phyloP scores from a whole-genome alignment of 2,888 invertebrate genomes.

The Prenolepis imparis region DNA sequence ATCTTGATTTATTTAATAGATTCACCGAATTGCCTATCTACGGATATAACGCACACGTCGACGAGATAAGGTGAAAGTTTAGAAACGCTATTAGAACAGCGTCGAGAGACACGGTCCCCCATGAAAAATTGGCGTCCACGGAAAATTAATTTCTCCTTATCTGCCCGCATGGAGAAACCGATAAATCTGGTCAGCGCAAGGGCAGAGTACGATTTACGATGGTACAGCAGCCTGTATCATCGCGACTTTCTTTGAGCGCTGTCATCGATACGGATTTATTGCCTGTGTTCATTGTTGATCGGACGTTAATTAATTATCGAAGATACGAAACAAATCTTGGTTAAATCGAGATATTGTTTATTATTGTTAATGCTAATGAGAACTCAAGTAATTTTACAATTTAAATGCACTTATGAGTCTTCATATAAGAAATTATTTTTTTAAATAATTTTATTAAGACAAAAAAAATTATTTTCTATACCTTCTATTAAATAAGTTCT shows the following conservation, averaged over 20 bases:
- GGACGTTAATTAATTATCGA: conserved; percentile 26
- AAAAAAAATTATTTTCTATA: not conserved
- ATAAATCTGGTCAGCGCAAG: conserved; percentile 73
- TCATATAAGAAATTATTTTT: not conserved
- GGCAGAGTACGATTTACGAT: conserved; percentile 67
- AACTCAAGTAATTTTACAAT: not conserved
- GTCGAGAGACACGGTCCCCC: conserved; percentile 44
- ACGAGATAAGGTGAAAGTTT: conserved; percentile 28
- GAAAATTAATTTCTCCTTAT: conserved; percentile 78
- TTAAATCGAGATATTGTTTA: not conserved
- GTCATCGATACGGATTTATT: conserved; percentile 71
- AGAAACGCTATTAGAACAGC: conserved; percentile 64
- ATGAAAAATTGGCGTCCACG: conserved; percentile 74
- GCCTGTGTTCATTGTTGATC: conserved; percentile 41
- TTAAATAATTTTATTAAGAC: not conserved
- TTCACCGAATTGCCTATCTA: conserved; percentile 18
- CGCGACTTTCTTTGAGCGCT: conserved; percentile 64
- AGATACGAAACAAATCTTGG: not conserved
- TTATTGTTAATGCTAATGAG: not conserved
- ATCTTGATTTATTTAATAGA: conserved; percentile 28
- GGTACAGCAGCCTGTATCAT: conserved; percentile 64
- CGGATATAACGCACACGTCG: conserved; percentile 15
- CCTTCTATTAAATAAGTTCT: not conserved
- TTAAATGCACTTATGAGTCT: not conserved
- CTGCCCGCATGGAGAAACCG: conserved; percentile 66